phyloP scores from a whole-genome alignment of 2,888 invertebrate species.

The Drosophila meridionalis region DNA sequence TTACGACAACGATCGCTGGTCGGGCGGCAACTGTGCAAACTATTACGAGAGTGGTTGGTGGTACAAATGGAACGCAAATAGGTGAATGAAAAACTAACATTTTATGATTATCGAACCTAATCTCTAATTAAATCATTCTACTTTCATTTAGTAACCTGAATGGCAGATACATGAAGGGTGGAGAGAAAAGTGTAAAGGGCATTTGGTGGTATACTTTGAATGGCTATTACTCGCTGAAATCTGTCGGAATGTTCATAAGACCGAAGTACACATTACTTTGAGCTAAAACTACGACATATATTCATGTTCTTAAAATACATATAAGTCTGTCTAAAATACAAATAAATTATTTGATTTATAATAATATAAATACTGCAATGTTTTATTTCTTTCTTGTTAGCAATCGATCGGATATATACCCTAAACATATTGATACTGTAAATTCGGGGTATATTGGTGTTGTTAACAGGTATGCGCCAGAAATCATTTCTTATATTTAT shows the following conservation, averaged over 20 bases:
- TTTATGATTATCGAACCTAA: background rate
- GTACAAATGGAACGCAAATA: constrained; percentile 40
- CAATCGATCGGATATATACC: background rate
- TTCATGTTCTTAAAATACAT: background rate
- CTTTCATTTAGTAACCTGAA: constrained; percentile 44
- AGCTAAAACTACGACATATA: background rate
- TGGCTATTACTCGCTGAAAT: constrained; percentile 36
- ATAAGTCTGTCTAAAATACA: constrained; percentile 1
- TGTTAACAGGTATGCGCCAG: background rate
- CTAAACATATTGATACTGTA: background rate
- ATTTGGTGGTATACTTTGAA: constrained; percentile 47
- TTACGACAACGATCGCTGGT: constrained; percentile 47
- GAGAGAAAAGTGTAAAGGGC: constrained; percentile 21
- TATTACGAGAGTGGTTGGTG: constrained; percentile 53
- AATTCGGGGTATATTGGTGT: background rate
- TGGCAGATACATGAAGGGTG: constrained; percentile 36
- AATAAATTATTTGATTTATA: constrained; percentile 6
- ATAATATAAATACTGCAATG: background rate
- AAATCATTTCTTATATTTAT: background rate
- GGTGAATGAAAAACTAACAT: constrained; percentile 20
- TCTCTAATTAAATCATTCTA: background rate
- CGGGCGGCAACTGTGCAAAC: constrained; percentile 42
- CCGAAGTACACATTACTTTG: constrained; percentile 40
- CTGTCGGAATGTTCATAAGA: constrained; percentile 43
- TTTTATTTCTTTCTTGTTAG: background rate